Conservation (phyloP, 2,113 vertebrate genomes). For the Elanus axillaris region DNA sequence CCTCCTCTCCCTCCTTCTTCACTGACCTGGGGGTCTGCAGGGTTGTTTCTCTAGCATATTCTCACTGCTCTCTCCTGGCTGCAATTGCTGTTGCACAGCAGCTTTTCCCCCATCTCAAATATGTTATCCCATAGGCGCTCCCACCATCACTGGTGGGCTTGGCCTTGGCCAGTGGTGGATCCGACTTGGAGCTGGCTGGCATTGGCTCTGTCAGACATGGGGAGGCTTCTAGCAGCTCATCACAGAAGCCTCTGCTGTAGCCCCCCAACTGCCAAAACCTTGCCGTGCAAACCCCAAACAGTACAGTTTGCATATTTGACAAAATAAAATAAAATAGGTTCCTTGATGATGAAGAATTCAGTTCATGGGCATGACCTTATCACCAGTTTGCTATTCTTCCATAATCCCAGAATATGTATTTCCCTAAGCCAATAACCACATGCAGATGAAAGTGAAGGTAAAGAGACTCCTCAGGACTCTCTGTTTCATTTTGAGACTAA, state of each 20-base stretch:
- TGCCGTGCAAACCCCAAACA: neutral
- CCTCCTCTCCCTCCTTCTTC: neutral
- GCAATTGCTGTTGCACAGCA: neutral
- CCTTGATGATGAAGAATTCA: neutral
- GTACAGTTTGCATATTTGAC: neutral
- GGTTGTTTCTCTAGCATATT: neutral
- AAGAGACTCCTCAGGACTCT: neutral
- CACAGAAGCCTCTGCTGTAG: neutral
- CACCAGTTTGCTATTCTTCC: neutral
- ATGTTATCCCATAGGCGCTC: fast-evolving
- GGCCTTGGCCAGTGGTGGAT: fast-evolving
- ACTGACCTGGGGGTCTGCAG: neutral
- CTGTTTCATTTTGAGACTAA: neutral
- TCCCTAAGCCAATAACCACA: neutral
- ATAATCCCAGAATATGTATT: neutral
- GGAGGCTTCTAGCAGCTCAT: neutral
- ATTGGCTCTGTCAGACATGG: fast-evolving
- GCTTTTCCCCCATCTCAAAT: neutral
- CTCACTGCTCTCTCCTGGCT: neutral
- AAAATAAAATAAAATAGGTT: neutral
- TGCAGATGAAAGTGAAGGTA: neutral
- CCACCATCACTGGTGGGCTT: fast-evolving
- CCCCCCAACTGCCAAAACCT: neutral
- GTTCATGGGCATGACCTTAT: neutral
- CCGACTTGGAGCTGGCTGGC: fast-evolving